A percentile compares a stretch with the other conserved stretches of the same genome.
Conservation (phyloP, 2,888 invertebrate species). For the Eupithecia centaureata region DNA sequence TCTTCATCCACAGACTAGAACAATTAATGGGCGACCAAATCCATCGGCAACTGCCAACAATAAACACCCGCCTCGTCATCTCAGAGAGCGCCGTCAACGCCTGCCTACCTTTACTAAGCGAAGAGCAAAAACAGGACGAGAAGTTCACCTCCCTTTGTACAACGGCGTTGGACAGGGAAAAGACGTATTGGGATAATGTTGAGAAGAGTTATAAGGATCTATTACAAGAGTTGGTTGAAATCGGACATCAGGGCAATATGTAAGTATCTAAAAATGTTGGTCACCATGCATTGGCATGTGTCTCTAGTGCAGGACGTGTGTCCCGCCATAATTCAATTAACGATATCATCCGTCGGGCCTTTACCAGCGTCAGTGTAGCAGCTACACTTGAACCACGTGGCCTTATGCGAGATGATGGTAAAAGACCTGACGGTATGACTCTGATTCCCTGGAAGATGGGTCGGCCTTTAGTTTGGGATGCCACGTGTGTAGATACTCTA, state of each 20-base stretch:
- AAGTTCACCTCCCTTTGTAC: constrained; percentile 51
- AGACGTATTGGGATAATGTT: constrained; percentile 71
- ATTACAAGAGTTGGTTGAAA: constrained; percentile 81
- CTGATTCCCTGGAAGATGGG: too few species aligned
- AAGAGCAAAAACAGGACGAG: constrained; percentile 60
- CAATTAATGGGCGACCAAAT: constrained; percentile 82
- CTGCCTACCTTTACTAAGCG: constrained; percentile 76
- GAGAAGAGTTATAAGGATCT: constrained; percentile 81
- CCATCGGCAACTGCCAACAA: constrained; percentile 85
- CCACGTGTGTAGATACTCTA: too few species aligned
- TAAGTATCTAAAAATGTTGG: too few species aligned
- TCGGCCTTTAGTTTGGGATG: too few species aligned
- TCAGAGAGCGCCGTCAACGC: constrained; percentile 77
- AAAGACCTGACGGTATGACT: too few species aligned
- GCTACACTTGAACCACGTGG: too few species aligned
- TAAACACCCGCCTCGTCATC: constrained; percentile 84
- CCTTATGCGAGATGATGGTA: too few species aligned
- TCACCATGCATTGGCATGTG: too few species aligned
- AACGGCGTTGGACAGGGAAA: constrained; percentile 66
- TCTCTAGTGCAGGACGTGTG: too few species aligned
- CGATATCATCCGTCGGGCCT: too few species aligned
- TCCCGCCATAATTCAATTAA: too few species aligned
- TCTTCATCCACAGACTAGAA: constrained; percentile 74
- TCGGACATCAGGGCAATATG: constrained; percentile 73
- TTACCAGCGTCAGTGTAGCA: too few species aligned